Evolutionary conservation across 2,113 vertebrate species (phyloP).

Genomic region (Eublepharis macularius): DNA sequence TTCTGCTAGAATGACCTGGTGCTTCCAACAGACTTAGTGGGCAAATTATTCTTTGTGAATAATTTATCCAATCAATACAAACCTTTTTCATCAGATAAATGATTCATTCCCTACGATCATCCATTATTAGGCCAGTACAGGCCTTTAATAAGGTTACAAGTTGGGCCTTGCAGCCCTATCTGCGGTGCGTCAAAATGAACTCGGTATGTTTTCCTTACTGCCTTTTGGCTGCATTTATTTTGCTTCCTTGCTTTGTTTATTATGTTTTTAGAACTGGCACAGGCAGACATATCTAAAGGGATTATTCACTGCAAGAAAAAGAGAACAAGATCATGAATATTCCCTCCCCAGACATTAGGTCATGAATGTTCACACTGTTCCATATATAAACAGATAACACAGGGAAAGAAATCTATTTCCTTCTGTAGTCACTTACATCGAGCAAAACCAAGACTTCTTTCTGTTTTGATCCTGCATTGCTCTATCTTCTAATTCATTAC

Average conservation of each 20-base stretch:
- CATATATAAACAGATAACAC: conserved; percentile 37
- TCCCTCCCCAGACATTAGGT: not conserved
- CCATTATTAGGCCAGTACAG: not conserved
- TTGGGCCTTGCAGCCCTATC: not conserved
- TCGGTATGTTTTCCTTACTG: not conserved
- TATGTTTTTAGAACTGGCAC: not conserved
- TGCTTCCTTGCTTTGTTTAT: conserved; percentile 28
- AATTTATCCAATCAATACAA: conserved; percentile 12
- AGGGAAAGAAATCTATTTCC: conserved; percentile 35
- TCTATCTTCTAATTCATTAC: not conserved
- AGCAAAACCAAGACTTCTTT: conserved; percentile 19
- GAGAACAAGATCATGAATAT: not conserved
- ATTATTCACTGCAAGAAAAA: conserved; percentile 27
- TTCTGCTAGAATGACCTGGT: not conserved
- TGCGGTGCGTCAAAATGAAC: not conserved
- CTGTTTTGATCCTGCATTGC: conserved; percentile 13
- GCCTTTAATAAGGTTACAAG: not conserved
- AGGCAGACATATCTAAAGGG: not conserved
- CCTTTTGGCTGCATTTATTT: conserved; percentile 6
- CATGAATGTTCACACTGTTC: conserved; percentile 31
- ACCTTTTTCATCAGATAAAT: conserved; percentile 17
- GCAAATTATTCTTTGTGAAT: conserved; percentile 37
- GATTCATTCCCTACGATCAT: not conserved
- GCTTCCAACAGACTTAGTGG: not conserved
- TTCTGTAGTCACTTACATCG: not conserved